Evolutionary conservation across 2,888 invertebrate genomes (phyloP).

Genomic region (Rhyacophila evoluta): DNA sequence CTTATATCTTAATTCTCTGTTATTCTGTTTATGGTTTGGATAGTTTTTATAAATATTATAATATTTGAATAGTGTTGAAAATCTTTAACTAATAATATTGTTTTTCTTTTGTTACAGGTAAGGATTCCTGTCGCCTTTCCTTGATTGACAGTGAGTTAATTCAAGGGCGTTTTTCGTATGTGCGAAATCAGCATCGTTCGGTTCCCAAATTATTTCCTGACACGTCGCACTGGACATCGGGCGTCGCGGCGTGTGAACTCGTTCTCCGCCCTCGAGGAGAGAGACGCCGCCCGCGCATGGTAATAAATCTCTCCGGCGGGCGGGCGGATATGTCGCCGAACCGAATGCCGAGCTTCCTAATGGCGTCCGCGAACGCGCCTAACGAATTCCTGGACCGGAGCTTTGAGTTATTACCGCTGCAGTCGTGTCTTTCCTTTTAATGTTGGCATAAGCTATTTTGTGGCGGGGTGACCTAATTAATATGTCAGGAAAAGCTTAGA

Average conservation of each 20-base stretch:
- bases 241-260: not conserved
- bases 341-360: conserved; percentile 14
- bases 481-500: not conserved
- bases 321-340: conserved; percentile 12
- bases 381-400: not conserved
- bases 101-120: not conserved
- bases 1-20: too few relatives aligned
- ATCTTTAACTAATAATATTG: not conserved
- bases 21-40: too few relatives aligned
- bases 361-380: conserved; percentile 20
- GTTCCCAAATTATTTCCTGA: not conserved
- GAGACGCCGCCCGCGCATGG: not conserved
- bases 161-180: too few relatives aligned
- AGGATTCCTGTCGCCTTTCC: too few relatives aligned
- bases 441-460: conserved; percentile 5
- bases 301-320: not conserved
- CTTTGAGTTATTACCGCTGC: conserved; percentile 18
- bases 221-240: not conserved
- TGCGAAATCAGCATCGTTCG: not conserved
- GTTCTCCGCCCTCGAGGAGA: not conserved
- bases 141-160: too few relatives aligned
- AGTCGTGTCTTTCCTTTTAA: not conserved
- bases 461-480: conserved; percentile 4
- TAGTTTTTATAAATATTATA: too few relatives aligned
- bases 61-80: too few relatives aligned